Base-by-base conservation (phyloP, 2,797 vertebrate genomes). In the Oreonectes daqikongensis region DNA sequence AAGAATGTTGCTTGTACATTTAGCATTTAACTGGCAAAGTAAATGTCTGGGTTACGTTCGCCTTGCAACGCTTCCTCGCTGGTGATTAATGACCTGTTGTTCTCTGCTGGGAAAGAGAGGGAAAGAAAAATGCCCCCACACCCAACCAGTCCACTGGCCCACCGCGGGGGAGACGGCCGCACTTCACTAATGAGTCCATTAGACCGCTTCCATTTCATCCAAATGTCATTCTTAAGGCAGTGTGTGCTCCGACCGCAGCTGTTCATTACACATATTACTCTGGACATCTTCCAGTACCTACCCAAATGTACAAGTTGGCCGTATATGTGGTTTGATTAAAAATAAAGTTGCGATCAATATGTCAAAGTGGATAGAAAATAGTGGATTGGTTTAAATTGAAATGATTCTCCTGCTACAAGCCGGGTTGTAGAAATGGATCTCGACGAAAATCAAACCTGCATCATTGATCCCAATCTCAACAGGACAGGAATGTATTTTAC, bases 401-500 rank as follows among this genome's bases (percentile, higher is more conserved):
- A 60, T 67, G 46, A 61, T 69, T 66, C 67, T 35, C 14, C 46
- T n/a, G n/a, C n/a, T 73, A 69, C 20, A 7, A 30, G 30, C 38
- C 28, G 52, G 28, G 28, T 35, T 32, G 30, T 35, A 35, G 59
- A 87, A 85, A 86, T 85, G 84, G 83, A 86, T 83, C 81, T 81
- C 77, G 79, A 77, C 86, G 87, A 88, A 88, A 32, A 50, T 86
- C 26, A 59, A 28, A 59, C 32, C 72, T 85, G 85, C 82, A 73
- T 69, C 89, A 85, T 85, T 84, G 78, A 64, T 63, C 69, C 85
- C 84, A 87, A 71, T 89, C 89, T 90, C 88, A 82, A 83, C 79
- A 87, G 83, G 82, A 72, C 85, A 84, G 84, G 82, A 85, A 85
- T 75, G 79, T 78, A 65, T 85, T 90, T 91, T 90, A 87, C 90